These are phyloP conservation scores for Ibycter americanus DNA, from an alignment of 2,797 vertebrate genomes.

Conservation along the genomic window DNA sequence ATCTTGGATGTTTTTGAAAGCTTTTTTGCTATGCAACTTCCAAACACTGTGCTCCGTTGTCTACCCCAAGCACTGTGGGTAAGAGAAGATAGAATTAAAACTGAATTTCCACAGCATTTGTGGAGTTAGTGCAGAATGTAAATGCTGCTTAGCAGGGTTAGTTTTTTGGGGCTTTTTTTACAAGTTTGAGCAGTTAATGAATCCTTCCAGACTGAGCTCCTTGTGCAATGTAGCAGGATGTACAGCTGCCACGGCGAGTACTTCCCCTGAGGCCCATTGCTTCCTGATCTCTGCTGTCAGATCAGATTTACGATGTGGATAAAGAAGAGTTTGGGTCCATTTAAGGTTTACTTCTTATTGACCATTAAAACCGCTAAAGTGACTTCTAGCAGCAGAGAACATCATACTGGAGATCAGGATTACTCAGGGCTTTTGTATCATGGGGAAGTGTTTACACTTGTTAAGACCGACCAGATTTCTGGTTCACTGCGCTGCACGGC, in stretches of 20 bases:
- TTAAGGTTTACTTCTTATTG: background rate
- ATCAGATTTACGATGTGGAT: background rate
- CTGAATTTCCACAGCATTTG: background rate
- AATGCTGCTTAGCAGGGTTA: background rate
- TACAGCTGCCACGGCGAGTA: background rate
- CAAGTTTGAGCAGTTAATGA: background rate
- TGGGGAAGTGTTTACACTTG: background rate
- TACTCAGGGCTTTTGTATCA: background rate
- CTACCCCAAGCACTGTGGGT: background rate
- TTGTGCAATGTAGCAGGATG: background rate
- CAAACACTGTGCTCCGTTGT: background rate
- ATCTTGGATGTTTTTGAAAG: background rate
- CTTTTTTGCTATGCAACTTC: background rate
- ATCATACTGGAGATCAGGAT: background rate
- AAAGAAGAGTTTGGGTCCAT: constrained; percentile 13
- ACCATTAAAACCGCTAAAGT: constrained; percentile 10
- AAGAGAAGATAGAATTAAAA: background rate
- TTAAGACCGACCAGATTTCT: background rate
- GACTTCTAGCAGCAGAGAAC: constrained; percentile 15
- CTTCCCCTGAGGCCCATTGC: background rate
- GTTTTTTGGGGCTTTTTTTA: background rate
- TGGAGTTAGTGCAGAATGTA: background rate
- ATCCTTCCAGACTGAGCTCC: background rate
- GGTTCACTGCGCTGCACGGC: background rate
- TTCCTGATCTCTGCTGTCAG: background rate